These are phyloP conservation scores for Cinara cedri DNA, from an alignment of 2,888 invertebrate species.

Conservation along the genomic window DNA sequence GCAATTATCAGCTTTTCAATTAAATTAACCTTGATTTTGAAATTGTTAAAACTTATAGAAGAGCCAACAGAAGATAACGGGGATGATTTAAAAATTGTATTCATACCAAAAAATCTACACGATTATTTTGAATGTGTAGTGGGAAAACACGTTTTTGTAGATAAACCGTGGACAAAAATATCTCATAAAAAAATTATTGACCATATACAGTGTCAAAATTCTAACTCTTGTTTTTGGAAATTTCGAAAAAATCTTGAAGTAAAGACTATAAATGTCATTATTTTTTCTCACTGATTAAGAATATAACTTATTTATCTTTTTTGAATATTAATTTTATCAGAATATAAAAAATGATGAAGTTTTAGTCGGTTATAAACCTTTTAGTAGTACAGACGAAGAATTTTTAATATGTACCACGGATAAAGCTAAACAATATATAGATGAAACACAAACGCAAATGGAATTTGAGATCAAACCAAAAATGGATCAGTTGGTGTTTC, in stretches of 20 bases:
- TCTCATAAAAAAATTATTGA: conserved; percentile 57
- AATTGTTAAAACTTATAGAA: neutral
- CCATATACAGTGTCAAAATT: conserved; percentile 56
- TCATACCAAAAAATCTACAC: conserved; percentile 55
- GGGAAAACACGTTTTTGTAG: conserved; percentile 59
- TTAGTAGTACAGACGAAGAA: conserved; percentile 57
- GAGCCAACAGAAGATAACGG: neutral
- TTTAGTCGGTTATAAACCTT: conserved; percentile 59
- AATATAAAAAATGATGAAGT: conserved; percentile 45
- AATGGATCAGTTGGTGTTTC: conserved; percentile 7
- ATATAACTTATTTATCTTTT: neutral
- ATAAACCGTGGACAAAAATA: conserved; percentile 59
- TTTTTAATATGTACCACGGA: conserved; percentile 59
- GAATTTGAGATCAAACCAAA: conserved; percentile 46
- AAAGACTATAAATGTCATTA: neutral
- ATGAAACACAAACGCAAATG: conserved; percentile 55
- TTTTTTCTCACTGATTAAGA: neutral
- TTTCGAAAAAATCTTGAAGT: conserved; percentile 54
- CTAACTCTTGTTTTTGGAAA: conserved; percentile 58
- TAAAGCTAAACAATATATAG: conserved; percentile 57
- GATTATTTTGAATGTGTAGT: conserved; percentile 57
- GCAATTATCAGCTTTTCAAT: neutral
- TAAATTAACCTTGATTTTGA: neutral
- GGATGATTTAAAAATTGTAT: conserved; percentile 27
- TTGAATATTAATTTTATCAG: neutral